These are phyloP conservation scores for Euproctis similis DNA, from an alignment of 2,888 invertebrate species.

Conservation along the genomic window DNA sequence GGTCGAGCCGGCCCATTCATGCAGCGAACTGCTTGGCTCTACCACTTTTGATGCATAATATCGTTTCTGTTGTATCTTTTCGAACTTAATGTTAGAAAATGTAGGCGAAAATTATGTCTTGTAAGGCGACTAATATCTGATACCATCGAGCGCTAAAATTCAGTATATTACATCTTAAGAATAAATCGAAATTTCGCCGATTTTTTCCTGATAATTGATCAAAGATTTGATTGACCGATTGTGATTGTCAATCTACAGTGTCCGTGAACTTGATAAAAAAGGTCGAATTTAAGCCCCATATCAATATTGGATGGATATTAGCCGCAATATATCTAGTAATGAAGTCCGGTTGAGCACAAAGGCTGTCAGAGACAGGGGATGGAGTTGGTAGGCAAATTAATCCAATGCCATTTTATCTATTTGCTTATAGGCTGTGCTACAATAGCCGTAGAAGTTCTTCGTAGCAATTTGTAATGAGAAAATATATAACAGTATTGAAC, in stretches of 20 bases:
- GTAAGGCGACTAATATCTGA: too few relatives aligned
- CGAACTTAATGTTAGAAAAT: too few relatives aligned
- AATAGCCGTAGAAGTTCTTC: conserved; percentile 20
- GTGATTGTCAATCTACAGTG: not conserved
- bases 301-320: conserved; percentile 9
- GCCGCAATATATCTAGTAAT: conserved; percentile 28
- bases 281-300: conserved; percentile 1
- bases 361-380: conserved; percentile 53
- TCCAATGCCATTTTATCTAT: conserved; percentile 57
- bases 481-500: too few relatives aligned
- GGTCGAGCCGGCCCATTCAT: too few relatives aligned
- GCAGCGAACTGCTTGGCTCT: too few relatives aligned
- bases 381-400: conserved; percentile 57
- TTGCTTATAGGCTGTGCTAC: conserved; percentile 21
- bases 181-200: too few relatives aligned
- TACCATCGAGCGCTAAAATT: too few relatives aligned
- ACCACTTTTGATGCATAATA: too few relatives aligned
- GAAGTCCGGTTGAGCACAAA: conserved; percentile 46
- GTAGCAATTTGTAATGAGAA: too few relatives aligned
- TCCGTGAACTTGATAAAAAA: conserved; percentile 1
- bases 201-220: not conserved
- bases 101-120: too few relatives aligned
- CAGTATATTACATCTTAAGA: too few relatives aligned
- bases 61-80: not conserved
- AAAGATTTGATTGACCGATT: not conserved